phyloP scores from a whole-genome alignment of 2,113 vertebrate genomes.

The Maccullochella peelii region DNA sequence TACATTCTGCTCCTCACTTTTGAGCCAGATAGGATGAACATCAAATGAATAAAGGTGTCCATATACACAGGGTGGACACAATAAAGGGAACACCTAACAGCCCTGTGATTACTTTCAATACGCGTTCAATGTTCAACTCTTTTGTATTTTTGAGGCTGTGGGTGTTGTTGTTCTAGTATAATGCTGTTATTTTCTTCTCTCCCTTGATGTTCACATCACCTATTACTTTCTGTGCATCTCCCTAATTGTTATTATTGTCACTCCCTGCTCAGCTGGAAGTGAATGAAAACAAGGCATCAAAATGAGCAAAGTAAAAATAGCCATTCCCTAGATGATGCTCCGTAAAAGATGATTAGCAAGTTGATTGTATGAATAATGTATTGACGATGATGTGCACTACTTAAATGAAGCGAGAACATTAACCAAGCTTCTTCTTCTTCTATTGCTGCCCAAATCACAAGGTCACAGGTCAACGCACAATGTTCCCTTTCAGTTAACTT shows the following conservation, averaged over 20 bases:
- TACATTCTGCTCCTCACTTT: slow-evolving; percentile 7
- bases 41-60: slow-evolving; percentile 12
- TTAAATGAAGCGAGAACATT: slow-evolving; percentile 54
- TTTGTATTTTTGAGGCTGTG: background rate
- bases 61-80: background rate
- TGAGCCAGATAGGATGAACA: slow-evolving; percentile 6
- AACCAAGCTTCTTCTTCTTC: slow-evolving; percentile 7
- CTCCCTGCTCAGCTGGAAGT: slow-evolving; percentile 71
- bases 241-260: slow-evolving; percentile 72
- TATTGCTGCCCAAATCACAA: slow-evolving; percentile 36
- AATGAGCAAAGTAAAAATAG: slow-evolving; percentile 70
- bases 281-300: slow-evolving; percentile 64
- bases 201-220: slow-evolving; percentile 16
- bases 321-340: slow-evolving; percentile 66
- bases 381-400: slow-evolving; percentile 56
- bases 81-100: background rate
- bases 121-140: background rate
- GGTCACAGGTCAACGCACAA: slow-evolving; percentile 38
- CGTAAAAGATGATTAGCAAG: slow-evolving; percentile 74
- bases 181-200: slow-evolving; percentile 31
- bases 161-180: background rate
- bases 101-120: background rate
- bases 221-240: slow-evolving; percentile 41
- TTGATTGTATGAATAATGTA: slow-evolving; percentile 82
- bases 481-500: slow-evolving; percentile 38